Conservation (phyloP, 2,888 invertebrate species). For the Polietes domitor region DNA sequence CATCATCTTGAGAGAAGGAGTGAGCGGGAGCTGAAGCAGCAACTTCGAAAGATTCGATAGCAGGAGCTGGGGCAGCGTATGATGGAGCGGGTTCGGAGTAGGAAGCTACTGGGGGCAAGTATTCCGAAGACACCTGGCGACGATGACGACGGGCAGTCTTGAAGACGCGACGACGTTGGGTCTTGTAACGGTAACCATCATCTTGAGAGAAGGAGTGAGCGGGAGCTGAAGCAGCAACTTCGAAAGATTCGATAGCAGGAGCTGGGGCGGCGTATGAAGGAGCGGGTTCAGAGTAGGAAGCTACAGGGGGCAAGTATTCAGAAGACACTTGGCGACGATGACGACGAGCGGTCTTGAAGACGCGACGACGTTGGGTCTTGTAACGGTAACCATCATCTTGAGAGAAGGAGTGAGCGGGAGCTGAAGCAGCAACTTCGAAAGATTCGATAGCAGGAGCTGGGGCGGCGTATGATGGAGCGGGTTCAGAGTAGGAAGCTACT, state of each 20-base stretch:
- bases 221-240: conserved; percentile 66
- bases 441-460: conserved; percentile 61
- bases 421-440: conserved; percentile 17
- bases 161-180: conserved; percentile 71
- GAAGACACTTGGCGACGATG: conserved; percentile 70
- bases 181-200: conserved; percentile 78
- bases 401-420: conserved; percentile 58
- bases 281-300: conserved; percentile 47
- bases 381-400: conserved; percentile 61
- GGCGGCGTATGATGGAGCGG: neutral
- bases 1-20: conserved; percentile 48
- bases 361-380: conserved; percentile 62
- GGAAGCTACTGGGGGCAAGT: conserved; percentile 17
- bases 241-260: conserved; percentile 63
- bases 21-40: conserved; percentile 49
- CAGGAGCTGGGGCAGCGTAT: conserved; percentile 60
- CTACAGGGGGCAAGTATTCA: conserved; percentile 66
- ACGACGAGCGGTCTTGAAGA: conserved; percentile 52
- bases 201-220: conserved; percentile 74
- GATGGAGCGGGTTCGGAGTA: conserved; percentile 67
- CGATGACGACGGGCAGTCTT: conserved; percentile 63
- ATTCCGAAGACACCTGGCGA: conserved; percentile 72
- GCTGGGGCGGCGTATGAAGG: conserved; percentile 53
- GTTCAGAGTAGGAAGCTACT: neutral
- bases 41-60: conserved; percentile 45